Conservation (phyloP, 2,113 vertebrate genomes). For the Macquaria ambigua region DNA sequence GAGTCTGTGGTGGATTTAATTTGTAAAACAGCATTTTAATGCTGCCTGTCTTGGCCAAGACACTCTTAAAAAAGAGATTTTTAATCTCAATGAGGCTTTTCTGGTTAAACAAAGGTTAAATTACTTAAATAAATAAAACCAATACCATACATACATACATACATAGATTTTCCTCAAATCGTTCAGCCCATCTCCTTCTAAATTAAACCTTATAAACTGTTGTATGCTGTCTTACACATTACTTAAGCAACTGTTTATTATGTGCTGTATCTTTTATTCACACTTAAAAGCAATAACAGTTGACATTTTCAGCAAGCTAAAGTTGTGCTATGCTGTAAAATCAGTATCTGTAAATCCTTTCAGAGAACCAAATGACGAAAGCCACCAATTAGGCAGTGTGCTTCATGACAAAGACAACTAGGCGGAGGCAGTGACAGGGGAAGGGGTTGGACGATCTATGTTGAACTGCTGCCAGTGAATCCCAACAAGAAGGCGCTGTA, state of each 20-base stretch:
- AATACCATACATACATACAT: too few species aligned
- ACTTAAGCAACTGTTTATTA: not conserved
- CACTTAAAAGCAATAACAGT: not conserved
- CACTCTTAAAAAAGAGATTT: too few species aligned
- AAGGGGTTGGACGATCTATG: not conserved
- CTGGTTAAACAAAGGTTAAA: too few species aligned
- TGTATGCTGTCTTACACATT: not conserved
- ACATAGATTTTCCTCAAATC: too few species aligned
- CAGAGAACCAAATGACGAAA: not conserved
- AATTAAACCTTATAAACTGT: not conserved
- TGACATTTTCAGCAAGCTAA: not conserved
- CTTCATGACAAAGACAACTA: not conserved
- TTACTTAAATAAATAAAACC: too few species aligned
- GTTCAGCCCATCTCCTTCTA: too few species aligned
- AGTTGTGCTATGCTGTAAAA: not conserved
- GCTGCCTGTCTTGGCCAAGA: too few species aligned
- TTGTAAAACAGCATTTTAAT: too few species aligned
- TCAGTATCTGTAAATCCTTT: not conserved
- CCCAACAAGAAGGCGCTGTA: not conserved
- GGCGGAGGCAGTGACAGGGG: too few species aligned
- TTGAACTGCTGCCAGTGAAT: conserved; percentile 16
- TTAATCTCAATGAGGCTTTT: too few species aligned
- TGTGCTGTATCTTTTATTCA: not conserved
- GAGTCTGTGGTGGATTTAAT: too few species aligned
- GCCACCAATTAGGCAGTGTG: not conserved